Base-by-base conservation (phyloP, 2,888 invertebrate genomes). In the Biston betularia region DNA sequence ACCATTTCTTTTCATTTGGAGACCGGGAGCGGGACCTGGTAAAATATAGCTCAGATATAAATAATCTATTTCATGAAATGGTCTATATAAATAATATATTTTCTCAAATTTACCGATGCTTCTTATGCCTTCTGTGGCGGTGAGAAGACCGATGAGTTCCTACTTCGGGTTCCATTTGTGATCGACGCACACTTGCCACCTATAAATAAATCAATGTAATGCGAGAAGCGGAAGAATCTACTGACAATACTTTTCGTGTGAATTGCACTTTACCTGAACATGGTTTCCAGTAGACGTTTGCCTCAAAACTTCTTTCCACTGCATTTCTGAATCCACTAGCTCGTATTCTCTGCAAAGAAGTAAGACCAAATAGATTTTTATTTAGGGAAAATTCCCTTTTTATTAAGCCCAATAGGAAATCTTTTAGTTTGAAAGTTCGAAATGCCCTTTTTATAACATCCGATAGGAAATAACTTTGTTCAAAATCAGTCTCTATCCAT, bases 221-320 rank as follows among this genome's bases (percentile, higher is more conserved):
- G 2, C 6, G 38, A 14, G 53, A 53, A 50, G 24, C 45, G 44
- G 35, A 38, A 10, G 24, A 40, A 45, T 33, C 8, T 35, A 35
- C 15, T 38, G 8, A 8, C 42, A 8, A 40, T 7, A 24, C 7
- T 54, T 54, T 6, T 7, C 15, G n/a, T 10, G 2, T 33, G 9
- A 52, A 14, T 14, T 11, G 49, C n/a, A 0, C 12, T 84, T 80
- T 78, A 93, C 93, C 85, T 93, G 94, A 73, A 94, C 95, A 50
- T 91, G 91, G 67, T 89, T 91, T 58, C 91, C 91, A 57, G 87
- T 91, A 70, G 94, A 94, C 49, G 96, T 96, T 78, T 96, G 96
- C 79, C 96, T 95, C 85, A 98, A 96, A 52, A 97, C 97, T 90
- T 98, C 97, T 76, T 96, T 96, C 98, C 98, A 98, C 87, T 98